These are phyloP conservation scores for Metalampra italica DNA, from an alignment of 2,888 invertebrate species.

Conservation along the genomic window DNA sequence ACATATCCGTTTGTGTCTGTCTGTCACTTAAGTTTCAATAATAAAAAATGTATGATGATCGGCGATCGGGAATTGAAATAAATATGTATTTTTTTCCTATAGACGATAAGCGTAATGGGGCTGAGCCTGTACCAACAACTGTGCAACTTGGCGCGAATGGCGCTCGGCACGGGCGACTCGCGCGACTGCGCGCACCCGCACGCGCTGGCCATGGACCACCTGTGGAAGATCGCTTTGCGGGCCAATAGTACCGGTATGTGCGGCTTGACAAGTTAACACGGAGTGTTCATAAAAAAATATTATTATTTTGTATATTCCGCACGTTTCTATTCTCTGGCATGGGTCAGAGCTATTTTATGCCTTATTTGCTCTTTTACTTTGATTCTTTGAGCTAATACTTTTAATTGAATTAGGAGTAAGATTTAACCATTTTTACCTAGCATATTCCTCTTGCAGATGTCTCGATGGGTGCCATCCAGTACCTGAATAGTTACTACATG, in stretches of 20 bases:
- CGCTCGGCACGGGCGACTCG: conserved; percentile 83
- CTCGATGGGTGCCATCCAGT: conserved; percentile 96
- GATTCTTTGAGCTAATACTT: too few relatives aligned
- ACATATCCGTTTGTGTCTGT: too few relatives aligned
- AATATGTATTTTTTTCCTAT: conserved; percentile 11
- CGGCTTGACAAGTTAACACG: not conserved
- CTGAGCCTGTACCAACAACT: conserved; percentile 94
- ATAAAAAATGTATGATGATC: too few relatives aligned
- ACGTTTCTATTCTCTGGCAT: too few relatives aligned
- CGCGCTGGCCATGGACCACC: conserved; percentile 92
- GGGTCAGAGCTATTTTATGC: too few relatives aligned
- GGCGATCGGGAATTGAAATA: too few relatives aligned
- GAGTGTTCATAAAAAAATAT: not conserved
- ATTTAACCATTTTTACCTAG: too few relatives aligned
- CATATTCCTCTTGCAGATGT: conserved; percentile 79
- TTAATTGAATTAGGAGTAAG: too few relatives aligned
- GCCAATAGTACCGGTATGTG: conserved; percentile 89
- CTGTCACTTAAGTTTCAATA: too few relatives aligned
- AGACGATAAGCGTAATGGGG: conserved; percentile 93
- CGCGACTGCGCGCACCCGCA: conserved; percentile 67
- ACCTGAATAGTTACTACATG: conserved; percentile 96
- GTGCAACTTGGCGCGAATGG: conserved; percentile 90
- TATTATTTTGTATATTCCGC: too few relatives aligned
- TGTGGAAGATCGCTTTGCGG: conserved; percentile 95
- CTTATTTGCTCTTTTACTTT: too few relatives aligned